Conservation (phyloP, 1,140 invertebrate genomes). For the Pseudoatta argentina region DNA sequence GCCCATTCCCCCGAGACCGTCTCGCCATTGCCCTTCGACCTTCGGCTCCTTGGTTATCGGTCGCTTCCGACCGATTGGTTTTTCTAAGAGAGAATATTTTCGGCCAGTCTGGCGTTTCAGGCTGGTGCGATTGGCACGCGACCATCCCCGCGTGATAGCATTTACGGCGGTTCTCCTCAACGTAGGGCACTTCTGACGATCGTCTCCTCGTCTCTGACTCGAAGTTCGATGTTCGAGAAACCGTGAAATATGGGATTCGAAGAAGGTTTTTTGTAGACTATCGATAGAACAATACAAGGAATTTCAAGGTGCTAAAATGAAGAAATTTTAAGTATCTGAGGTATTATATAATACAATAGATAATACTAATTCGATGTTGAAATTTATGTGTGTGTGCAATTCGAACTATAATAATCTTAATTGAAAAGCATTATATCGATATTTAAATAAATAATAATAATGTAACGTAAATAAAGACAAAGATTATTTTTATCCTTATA, state of each 20-base stretch:
- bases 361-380: neutral
- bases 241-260: constrained; percentile 15
- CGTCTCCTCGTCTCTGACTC: constrained; percentile 31
- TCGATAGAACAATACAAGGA: neutral
- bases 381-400: neutral
- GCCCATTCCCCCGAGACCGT: constrained; percentile 4
- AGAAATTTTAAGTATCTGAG: neutral
- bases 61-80: constrained; percentile 50
- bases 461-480: neutral
- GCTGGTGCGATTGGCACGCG: constrained; percentile 3
- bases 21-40: constrained; percentile 45
- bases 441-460: constrained; percentile 13
- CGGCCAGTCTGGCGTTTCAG: constrained; percentile 15
- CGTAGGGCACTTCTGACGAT: constrained; percentile 17
- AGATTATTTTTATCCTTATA: neutral
- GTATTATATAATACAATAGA: neutral
- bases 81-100: constrained; percentile 48
- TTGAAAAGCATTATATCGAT: neutral
- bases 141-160: neutral
- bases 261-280: neutral
- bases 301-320: neutral
- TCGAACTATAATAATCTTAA: neutral
- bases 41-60: constrained; percentile 39
- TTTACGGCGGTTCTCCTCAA: constrained; percentile 16
- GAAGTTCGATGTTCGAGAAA: constrained; percentile 2